Evolutionary conservation across 2,113 vertebrate species (phyloP).

Genomic region (Carlito syrichta): DNA sequence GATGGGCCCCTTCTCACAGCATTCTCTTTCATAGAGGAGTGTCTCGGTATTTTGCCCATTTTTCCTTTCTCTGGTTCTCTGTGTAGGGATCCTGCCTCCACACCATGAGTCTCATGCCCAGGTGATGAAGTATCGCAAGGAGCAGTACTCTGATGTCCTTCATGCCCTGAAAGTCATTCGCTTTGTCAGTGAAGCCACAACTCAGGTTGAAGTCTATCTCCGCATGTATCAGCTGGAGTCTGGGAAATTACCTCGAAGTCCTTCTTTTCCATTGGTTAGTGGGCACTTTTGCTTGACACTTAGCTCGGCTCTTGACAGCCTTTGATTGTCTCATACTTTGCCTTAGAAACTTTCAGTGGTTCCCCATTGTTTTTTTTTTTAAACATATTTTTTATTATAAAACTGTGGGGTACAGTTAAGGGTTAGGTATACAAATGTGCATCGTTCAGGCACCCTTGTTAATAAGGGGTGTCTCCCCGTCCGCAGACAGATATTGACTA

Average conservation of each 20-base stretch:
- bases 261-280: conserved; percentile 88
- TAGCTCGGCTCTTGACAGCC: background rate
- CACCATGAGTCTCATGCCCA: conserved; percentile 92
- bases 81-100: conserved; percentile 92
- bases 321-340: background rate
- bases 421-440: no score
- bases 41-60: background rate
- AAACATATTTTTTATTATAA: no score
- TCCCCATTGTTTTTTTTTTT: background rate
- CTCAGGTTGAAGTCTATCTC: conserved; percentile 89
- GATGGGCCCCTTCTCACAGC: background rate
- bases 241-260: conserved; percentile 89
- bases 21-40: background rate
- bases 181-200: conserved; percentile 86
- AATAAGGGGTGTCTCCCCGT: no score
- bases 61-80: background rate
- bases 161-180: conserved; percentile 90
- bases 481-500: no score
- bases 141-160: conserved; percentile 91
- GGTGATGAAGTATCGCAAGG: conserved; percentile 89
- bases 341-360: background rate
- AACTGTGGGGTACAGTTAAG: no score
- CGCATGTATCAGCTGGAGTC: conserved; percentile 94
- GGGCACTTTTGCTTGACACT: background rate
- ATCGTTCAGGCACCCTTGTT: no score